Evolutionary conservation across 2,113 vertebrate genomes (phyloP).

Genomic region (Galbula dea): DNA sequence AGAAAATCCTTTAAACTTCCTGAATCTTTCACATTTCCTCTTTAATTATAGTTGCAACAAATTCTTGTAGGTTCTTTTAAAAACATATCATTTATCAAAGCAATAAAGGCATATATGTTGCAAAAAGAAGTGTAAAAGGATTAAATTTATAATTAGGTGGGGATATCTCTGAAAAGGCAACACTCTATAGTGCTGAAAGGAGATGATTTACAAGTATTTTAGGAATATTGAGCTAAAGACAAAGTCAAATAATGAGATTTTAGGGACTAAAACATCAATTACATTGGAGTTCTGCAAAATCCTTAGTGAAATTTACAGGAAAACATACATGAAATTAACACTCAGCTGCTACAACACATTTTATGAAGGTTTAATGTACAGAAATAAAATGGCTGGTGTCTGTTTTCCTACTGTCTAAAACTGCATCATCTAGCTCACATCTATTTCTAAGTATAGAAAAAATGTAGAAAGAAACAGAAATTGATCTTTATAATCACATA

Average conservation of each 20-base stretch:
- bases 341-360: not conserved
- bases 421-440: not conserved
- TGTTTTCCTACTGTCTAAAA: not conserved
- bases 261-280: not conserved
- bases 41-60: not conserved
- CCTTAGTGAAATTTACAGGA: not conserved
- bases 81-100: not conserved
- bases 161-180: not conserved
- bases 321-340: not conserved
- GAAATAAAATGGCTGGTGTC: not conserved
- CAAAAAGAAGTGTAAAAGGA: not conserved
- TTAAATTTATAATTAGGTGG: conserved; percentile 8
- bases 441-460: not conserved
- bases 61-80: not conserved
- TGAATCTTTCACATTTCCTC: not conserved
- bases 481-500: not conserved
- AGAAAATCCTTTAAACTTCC: not conserved
- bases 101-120: not conserved
- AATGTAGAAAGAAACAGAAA: not conserved
- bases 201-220: not conserved
- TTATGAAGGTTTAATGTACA: not conserved
- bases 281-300: not conserved
- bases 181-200: not conserved
- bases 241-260: not conserved
- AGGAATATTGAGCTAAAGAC: not conserved